Percentiles rank a stretch among this genome's conserved stretches.
Conservation (phyloP, 2,113 vertebrate genomes). For the Henicopernis longicauda region DNA sequence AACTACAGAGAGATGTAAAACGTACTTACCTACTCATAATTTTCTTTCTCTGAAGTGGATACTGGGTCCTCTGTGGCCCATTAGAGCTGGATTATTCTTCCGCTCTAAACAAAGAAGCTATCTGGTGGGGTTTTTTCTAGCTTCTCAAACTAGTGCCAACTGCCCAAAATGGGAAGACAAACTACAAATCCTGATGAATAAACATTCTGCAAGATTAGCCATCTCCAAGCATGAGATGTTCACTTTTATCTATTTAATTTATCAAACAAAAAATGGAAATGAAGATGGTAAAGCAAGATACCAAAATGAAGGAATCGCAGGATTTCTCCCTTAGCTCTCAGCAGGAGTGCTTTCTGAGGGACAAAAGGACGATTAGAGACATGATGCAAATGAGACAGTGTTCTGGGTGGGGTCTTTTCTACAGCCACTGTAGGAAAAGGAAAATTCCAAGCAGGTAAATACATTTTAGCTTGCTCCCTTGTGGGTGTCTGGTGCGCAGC, state of each 20-base stretch:
- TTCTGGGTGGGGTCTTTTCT: conserved; percentile 12
- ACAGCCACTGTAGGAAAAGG: background rate
- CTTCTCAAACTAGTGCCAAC: conserved; percentile 1
- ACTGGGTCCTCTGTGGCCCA: conserved; percentile 27
- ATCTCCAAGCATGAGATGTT: conserved; percentile 39
- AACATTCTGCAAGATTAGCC: conserved; percentile 49
- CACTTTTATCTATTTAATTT: conserved; percentile 50
- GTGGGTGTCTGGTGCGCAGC: background rate
- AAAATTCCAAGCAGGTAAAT: conserved; percentile 37
- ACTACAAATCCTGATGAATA: conserved; percentile 52
- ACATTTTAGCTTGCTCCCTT: conserved; percentile 27
- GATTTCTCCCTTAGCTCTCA: conserved; percentile 17
- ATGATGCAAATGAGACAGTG: conserved; percentile 6
- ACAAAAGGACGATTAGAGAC: conserved; percentile 40
- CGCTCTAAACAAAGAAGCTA: background rate
- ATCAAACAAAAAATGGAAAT: conserved; percentile 56
- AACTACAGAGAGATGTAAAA: conserved; percentile 32
- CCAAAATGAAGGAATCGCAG: background rate
- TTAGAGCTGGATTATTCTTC: conserved; percentile 34
- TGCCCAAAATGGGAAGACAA: conserved; percentile 10
- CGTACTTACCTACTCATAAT: conserved; percentile 23
- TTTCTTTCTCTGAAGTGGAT: conserved; percentile 36
- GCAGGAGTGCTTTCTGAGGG: conserved; percentile 22
- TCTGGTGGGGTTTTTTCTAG: background rate
- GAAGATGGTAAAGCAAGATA: conserved; percentile 52